Conservation (phyloP, 2,888 invertebrate genomes). For the Drosophila bunnanda region DNA sequence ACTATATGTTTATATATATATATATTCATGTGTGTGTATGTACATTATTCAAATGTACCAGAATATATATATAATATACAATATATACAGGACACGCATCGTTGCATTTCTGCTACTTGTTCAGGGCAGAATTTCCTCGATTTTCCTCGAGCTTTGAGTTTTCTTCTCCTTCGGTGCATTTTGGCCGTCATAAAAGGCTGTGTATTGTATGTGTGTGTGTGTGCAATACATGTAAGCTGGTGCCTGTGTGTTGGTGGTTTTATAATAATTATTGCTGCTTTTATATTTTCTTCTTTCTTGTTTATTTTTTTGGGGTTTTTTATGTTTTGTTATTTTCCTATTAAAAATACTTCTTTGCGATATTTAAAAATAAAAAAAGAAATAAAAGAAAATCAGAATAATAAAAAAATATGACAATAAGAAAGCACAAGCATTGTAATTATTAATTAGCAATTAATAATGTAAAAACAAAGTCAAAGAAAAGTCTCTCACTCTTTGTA, state of each 20-base stretch:
- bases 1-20: slow-evolving; percentile 9
- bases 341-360: slow-evolving; percentile 73
- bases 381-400: neutral
- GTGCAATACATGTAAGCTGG: slow-evolving; percentile 30
- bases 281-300: neutral
- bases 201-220: slow-evolving; percentile 32
- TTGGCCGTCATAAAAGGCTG: slow-evolving; percentile 38
- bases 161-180: slow-evolving; percentile 47
- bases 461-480: too few relatives aligned
- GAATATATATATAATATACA: slow-evolving; percentile 21
- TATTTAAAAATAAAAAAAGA: slow-evolving; percentile 18
- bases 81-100: slow-evolving; percentile 31
- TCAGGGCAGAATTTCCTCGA: slow-evolving; percentile 5
- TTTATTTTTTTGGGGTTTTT: neutral
- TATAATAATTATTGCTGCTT: slow-evolving; percentile 7
- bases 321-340: slow-evolving; percentile 43
- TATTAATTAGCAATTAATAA: too few relatives aligned
- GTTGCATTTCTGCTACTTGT: slow-evolving; percentile 33
- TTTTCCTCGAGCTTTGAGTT: slow-evolving; percentile 20
- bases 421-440: neutral
- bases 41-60: slow-evolving; percentile 9
- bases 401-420: neutral
- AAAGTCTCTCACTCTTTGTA: too few relatives aligned
- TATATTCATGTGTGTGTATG: slow-evolving; percentile 11
- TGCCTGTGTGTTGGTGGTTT: slow-evolving; percentile 20